Evolutionary conservation across 1,140 invertebrate species (phyloP), one percentile per base, ranked within the genome.

Genomic region (Drosophila insularis): DNA sequence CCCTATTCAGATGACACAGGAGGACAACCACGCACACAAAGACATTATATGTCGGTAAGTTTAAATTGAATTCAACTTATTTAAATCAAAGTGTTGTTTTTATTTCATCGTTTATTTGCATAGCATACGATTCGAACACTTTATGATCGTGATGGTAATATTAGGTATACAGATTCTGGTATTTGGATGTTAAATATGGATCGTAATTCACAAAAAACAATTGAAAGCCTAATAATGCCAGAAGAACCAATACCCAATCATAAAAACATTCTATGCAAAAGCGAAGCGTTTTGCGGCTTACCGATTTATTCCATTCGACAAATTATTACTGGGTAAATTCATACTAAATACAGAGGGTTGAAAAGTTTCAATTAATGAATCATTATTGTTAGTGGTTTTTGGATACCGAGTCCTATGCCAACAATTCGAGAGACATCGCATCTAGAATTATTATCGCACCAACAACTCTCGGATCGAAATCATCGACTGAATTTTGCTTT

Each of bases 151-250:
- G 43, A 50, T 21, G 43, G 43, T 11, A 50, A 50, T 50, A 50
- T 50, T 14, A 8, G 43, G 2, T 50, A 50, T 50, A 50, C 43
- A 21, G 43, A 50, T 50, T 50, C 43, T 21, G 43, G 43, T 1
- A 50, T 50, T 50, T 50, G 43, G 43, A 50, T 50, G 43, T n/a
- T 50, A 14, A 50, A 50, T 50, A 50, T 50, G 43, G 43, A 50
- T 50, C 43, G 43, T 8, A 50, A 50, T 21, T 50, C 43, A 19
- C 17, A 50, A 50, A 50, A 50, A 50, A 50, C 43, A 50, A 50
- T 50, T 10, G 43, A 50, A 21, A 50, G 43, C 43, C 4, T 50
- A 11, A 50, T 50, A 21, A 50, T 50, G 43, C 43, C 43, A 50
- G 43, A 50, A n/a, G 43, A 50, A 50, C 43, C 43, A 4, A 50